Evolutionary conservation across 2,113 vertebrate species (phyloP).

Genomic region (Gasterosteus aculeatus): DNA sequence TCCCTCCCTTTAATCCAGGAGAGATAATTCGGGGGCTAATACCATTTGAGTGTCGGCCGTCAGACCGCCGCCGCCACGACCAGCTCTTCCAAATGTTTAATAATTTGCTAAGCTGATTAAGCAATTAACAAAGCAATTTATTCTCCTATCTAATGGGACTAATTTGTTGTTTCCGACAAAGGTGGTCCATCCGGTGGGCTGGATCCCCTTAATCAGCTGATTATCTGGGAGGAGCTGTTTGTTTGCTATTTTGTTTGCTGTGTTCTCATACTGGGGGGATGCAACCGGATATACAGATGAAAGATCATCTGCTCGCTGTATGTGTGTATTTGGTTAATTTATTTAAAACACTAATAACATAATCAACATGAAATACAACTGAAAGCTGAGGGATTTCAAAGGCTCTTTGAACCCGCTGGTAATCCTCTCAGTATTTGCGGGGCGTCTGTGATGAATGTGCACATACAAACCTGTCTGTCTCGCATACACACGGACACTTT

Average conservation of each 20-base stretch:
- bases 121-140: slow-evolving; percentile 79
- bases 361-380: slow-evolving; percentile 79
- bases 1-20: slow-evolving; percentile 70
- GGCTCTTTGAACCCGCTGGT: slow-evolving; percentile 82
- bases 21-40: slow-evolving; percentile 77
- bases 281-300: slow-evolving; percentile 63
- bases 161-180: slow-evolving; percentile 78
- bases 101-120: slow-evolving; percentile 79
- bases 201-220: slow-evolving; percentile 75
- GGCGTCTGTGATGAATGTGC: slow-evolving; percentile 56
- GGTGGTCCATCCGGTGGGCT: slow-evolving; percentile 69
- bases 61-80: slow-evolving; percentile 70
- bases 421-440: slow-evolving; percentile 80
- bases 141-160: slow-evolving; percentile 76
- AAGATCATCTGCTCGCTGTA: slow-evolving; percentile 59
- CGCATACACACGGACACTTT: background rate
- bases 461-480: slow-evolving; percentile 8
- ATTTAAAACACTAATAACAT: slow-evolving; percentile 81
- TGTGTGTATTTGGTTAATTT: slow-evolving; percentile 64
- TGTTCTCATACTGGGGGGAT: slow-evolving; percentile 11
- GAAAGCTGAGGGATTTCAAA: slow-evolving; percentile 84
- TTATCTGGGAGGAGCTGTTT: slow-evolving; percentile 62
- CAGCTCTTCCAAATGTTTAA: slow-evolving; percentile 76
- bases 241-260: slow-evolving; percentile 35
- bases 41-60: slow-evolving; percentile 77